A percentile compares a stretch with the other conserved stretches of the same genome.
Conservation (phyloP, 2,113 vertebrate species). For the Tychaedon coryphoeus region DNA sequence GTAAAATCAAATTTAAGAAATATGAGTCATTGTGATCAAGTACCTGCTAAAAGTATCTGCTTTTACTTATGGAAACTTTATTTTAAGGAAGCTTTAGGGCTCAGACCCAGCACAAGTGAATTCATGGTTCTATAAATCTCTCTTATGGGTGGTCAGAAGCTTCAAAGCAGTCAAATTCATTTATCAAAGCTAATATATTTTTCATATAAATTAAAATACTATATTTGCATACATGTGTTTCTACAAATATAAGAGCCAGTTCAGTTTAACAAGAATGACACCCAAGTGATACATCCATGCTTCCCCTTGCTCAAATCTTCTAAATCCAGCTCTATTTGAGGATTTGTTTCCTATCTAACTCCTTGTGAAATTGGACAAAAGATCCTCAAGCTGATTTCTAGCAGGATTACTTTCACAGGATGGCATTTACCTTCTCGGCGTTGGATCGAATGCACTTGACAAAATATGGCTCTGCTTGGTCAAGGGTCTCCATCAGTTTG, state of each 20-base stretch:
- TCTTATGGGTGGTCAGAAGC: not conserved
- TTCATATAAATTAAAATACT: not conserved
- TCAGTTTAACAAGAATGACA: not conserved
- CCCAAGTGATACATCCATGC: not conserved
- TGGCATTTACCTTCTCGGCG: constrained; percentile 88
- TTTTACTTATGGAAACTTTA: not conserved
- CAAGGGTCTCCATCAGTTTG: constrained; percentile 97
- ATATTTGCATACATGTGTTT: not conserved
- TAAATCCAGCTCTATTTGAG: not conserved
- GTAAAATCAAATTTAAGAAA: not conserved
- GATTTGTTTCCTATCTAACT: not conserved
- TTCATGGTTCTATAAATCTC: not conserved
- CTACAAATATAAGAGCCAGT: not conserved
- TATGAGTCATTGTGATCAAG: not conserved
- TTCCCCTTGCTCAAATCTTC: not conserved
- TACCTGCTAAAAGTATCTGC: not conserved
- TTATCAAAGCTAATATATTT: not conserved
- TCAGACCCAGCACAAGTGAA: not conserved
- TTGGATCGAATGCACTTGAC: constrained; percentile 99
- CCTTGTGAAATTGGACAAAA: not conserved
- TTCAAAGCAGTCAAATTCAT: not conserved
- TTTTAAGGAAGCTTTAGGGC: not conserved
- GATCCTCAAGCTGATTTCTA: not conserved
- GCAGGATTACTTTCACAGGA: fast-evolving
- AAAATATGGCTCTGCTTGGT: constrained; percentile 96